phyloP scores from a whole-genome alignment of 2,888 invertebrate genomes.

The Ormia ochracea region DNA sequence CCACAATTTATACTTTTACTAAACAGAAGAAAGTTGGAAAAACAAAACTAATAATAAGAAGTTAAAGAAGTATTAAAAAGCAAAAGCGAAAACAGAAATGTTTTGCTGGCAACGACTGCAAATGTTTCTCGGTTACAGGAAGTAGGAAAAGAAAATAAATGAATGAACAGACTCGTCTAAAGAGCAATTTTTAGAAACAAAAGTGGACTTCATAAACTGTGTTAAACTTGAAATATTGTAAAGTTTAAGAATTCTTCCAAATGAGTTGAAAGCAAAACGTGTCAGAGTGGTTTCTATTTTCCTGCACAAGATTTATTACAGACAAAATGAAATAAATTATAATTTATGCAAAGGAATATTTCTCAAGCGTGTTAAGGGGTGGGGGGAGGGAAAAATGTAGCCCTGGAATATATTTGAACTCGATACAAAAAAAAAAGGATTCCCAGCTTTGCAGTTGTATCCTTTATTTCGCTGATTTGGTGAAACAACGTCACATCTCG shows the following conservation, averaged over 20 bases:
- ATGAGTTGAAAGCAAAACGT: constrained; percentile 21
- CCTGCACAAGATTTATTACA: constrained; percentile 13
- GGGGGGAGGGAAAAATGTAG: background rate
- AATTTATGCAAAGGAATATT: background rate
- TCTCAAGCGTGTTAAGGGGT: background rate
- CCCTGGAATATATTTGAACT: background rate
- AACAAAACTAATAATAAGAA: too few relatives aligned
- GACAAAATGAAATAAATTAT: background rate
- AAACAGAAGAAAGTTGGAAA: constrained; percentile 20
- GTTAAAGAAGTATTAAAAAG: background rate
- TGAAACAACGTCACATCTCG: too few relatives aligned
- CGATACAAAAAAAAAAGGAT: background rate
- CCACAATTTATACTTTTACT: constrained; percentile 35
- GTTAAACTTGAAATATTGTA: constrained; percentile 33
- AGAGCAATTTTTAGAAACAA: background rate
- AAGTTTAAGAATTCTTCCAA: constrained; percentile 21
- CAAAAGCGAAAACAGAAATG: constrained; percentile 13
- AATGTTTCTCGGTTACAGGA: background rate
- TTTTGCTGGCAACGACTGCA: constrained; percentile 18
- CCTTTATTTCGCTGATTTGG: too few relatives aligned
- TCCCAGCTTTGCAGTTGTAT: too few relatives aligned
- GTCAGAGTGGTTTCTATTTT: constrained; percentile 1
- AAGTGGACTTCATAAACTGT: constrained; percentile 24
- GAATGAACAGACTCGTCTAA: background rate
- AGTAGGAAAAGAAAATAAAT: background rate